Evolutionary conservation across 2,888 invertebrate genomes (phyloP), one percentile per base, ranked within the genome.

Genomic region (Ptychoptera contaminata): DNA sequence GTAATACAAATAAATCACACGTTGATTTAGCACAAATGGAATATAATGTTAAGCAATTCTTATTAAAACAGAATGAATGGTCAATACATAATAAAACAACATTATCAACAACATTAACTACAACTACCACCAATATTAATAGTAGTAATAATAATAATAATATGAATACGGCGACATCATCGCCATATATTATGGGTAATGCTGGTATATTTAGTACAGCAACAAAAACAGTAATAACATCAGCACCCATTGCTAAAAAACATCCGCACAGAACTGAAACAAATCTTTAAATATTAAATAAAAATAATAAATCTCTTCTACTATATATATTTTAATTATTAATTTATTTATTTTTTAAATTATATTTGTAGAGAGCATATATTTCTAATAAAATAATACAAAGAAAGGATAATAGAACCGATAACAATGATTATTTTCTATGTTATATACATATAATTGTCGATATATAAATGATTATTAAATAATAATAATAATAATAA

Each of bases 11-110:
- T 23, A 23, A 15, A 58, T 60, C 43, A 59, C 65, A 70, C 8
- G 73, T 74, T 52, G 76, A 76, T 58, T 72, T 79, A 53, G 78
- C 77, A 15, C 73, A 79, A 58, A 81, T 81, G 79, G 81, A 81
- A 58, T 79, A 79, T 56, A 79, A 81, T 58, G 81, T 81, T n/a
- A 80, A 79, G 61, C 76, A 78, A 59, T 80, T 81, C 61, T 62
- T 81, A 53, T 67, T 79, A 57, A 79, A 79, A 51, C 65, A 66
- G 45, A 66, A 65, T 46, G 65, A 66, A 51, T 66, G 65, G 65
- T 65, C 65, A 6, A 64, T 64, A 58, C 58, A 60, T 11, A 55
- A 53, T 47, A 32, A 37, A 34, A 35, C 37, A n/a, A 23, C 11
- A 15, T 11, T n/a, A 38, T 31, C 43, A 16, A 7, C n/a, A 6